Evolutionary conservation across 2,113 vertebrate species (phyloP).

Genomic region (Paratilapia polleni): DNA sequence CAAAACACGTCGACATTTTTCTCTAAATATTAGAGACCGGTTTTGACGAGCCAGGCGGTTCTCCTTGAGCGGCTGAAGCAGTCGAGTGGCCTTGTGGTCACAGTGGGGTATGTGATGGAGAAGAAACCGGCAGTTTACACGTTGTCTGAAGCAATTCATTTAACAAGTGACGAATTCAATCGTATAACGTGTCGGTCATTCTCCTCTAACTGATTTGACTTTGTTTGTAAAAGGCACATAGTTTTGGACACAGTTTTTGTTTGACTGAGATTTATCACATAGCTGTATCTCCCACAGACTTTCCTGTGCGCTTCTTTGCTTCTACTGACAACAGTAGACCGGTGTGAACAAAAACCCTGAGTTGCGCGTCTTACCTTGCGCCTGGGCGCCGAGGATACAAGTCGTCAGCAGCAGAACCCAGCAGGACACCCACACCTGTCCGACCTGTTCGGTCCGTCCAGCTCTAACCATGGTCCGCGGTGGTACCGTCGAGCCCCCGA

Average conservation of each 20-base stretch:
- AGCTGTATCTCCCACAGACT: neutral
- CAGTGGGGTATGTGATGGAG: neutral
- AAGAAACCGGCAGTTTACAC: neutral
- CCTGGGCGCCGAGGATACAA: conserved; percentile 56
- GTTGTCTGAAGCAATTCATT: neutral
- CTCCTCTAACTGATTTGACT: neutral
- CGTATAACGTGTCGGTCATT: neutral
- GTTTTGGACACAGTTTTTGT: neutral
- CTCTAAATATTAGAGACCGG: neutral
- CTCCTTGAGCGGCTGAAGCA: neutral
- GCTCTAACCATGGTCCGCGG: conserved; percentile 60
- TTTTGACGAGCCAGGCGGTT: neutral
- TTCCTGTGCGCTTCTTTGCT: conserved; percentile 23
- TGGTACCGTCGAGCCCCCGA: conserved; percentile 50
- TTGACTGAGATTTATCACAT: neutral
- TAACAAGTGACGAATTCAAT: neutral
- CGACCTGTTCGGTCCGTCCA: conserved; percentile 40
- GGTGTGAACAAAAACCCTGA: neutral
- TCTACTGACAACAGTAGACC: conserved; percentile 7
- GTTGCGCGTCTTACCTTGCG: conserved; percentile 79
- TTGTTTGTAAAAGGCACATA: neutral
- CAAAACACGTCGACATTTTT: neutral
- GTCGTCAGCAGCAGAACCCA: conserved; percentile 76
- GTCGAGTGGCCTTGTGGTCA: neutral
- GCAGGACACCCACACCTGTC: conserved; percentile 72